Evolutionary conservation across 2,113 vertebrate species (phyloP).

Genomic region (Sphyrna mokarran): DNA sequence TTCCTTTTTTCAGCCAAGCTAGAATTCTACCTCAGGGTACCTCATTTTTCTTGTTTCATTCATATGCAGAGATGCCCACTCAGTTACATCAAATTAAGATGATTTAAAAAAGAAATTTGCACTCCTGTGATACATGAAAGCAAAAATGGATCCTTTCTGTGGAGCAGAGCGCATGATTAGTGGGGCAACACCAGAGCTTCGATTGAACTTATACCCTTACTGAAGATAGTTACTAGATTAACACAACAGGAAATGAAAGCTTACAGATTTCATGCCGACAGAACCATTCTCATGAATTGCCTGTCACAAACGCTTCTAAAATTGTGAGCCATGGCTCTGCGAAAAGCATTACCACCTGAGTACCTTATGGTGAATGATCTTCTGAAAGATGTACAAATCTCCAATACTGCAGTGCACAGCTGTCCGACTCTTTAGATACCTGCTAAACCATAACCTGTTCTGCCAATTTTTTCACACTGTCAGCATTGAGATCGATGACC

Average conservation of each 20-base stretch:
- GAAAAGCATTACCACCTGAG: neutral
- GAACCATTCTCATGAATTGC: neutral
- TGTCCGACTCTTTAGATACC: neutral
- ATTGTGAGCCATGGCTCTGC: neutral
- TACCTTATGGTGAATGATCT: conserved; percentile 8
- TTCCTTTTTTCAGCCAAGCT: neutral
- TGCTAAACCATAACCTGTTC: neutral
- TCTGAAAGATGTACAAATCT: neutral
- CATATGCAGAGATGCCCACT: neutral
- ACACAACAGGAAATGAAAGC: neutral
- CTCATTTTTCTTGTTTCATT: neutral
- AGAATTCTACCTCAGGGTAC: too few relatives aligned
- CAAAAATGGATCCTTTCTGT: neutral
- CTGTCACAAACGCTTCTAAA: neutral
- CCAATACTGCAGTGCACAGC: neutral
- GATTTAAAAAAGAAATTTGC: neutral
- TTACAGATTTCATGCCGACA: neutral
- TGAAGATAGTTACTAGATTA: neutral
- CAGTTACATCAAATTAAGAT: neutral
- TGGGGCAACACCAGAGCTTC: neutral
- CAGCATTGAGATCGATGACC: neutral
- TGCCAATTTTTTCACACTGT: neutral
- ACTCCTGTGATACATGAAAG: neutral
- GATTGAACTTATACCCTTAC: neutral
- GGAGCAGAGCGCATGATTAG: neutral